These are phyloP conservation scores for Eupithecia inturbata DNA, from an alignment of 2,888 invertebrate genomes.

Conservation along the genomic window DNA sequence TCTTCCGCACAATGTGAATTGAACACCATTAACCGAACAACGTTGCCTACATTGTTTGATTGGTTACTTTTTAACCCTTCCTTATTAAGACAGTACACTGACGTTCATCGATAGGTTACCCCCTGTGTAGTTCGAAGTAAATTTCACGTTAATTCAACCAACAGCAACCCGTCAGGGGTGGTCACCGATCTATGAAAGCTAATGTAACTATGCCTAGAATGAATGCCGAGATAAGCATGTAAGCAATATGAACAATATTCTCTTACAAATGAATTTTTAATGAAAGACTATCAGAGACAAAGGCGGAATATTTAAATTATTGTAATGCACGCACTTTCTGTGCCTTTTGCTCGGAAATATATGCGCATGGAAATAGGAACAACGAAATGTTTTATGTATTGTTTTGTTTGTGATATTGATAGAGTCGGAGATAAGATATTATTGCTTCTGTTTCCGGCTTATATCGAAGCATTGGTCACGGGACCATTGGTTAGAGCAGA, in stretches of 20 bases:
- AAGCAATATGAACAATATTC: slow-evolving; percentile 1
- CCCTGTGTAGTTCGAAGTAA: no score
- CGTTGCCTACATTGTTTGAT: not conserved
- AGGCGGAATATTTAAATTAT: slow-evolving; percentile 50
- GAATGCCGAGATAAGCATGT: not conserved
- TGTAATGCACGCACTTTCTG: slow-evolving; percentile 51
- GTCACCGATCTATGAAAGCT: no score
- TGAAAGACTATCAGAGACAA: slow-evolving; percentile 46
- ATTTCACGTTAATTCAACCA: no score
- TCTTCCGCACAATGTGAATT: no score
- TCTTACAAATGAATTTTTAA: slow-evolving; percentile 25
- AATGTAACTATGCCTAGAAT: no score
- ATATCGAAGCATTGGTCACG: no score
- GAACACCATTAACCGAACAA: not conserved
- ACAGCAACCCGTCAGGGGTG: no score
- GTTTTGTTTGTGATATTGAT: slow-evolving; percentile 13
- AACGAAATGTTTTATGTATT: slow-evolving; percentile 45
- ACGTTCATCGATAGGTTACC: no score
- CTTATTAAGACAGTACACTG: not conserved
- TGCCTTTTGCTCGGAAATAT: slow-evolving; percentile 48
- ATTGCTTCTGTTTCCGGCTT: not conserved
- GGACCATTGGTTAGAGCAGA: no score
- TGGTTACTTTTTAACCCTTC: not conserved
- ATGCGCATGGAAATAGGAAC: slow-evolving; percentile 53
- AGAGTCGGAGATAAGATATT: not conserved